phyloP scores from a whole-genome alignment of 92 coral and sea anemone genomes.

The Scolanthus callimorphus region DNA sequence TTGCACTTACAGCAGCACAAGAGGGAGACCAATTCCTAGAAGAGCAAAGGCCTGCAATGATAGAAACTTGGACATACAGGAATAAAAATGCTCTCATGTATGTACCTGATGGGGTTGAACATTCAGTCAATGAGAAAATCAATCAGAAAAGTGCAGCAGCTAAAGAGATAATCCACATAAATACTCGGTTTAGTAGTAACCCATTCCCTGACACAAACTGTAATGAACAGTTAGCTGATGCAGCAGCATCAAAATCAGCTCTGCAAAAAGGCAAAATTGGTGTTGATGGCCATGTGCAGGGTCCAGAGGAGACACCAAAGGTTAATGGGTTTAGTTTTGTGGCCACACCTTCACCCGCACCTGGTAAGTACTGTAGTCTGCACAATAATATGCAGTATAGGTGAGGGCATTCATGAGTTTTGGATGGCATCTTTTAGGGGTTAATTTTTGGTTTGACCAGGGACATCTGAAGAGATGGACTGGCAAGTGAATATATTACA shows the following conservation, averaged over 20 bases:
- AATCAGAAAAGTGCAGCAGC: constrained; percentile 58
- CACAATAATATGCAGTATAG: too few relatives aligned
- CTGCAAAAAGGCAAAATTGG: constrained; percentile 80
- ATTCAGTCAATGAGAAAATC: constrained; percentile 72
- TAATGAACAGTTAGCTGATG: constrained; percentile 67
- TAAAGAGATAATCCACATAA: constrained; percentile 62
- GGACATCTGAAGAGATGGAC: too few relatives aligned
- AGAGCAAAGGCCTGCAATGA: constrained; percentile 81
- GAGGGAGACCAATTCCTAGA: constrained; percentile 81
- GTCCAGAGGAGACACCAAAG: constrained; percentile 71
- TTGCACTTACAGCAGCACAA: constrained; percentile 63
- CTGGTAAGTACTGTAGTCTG: too few relatives aligned
- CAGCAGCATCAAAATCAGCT: constrained; percentile 60
- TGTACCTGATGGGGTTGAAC: constrained; percentile 83
- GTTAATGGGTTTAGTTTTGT: constrained; percentile 93
- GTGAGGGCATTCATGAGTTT: too few relatives aligned
- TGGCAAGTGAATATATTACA: too few relatives aligned
- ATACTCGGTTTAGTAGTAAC: constrained; percentile 62
- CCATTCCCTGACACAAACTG: constrained; percentile 74
- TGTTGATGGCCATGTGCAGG: constrained; percentile 85
- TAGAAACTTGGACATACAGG: constrained; percentile 79
- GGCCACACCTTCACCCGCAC: constrained; percentile 95
- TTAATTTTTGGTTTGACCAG: too few relatives aligned
- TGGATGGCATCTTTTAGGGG: too few relatives aligned
- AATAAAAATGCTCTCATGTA: constrained; percentile 90